Evolutionary conservation across 2,113 vertebrate species (phyloP), one percentile per base, ranked within the genome.

Genomic region (Platycercus adscitus): DNA sequence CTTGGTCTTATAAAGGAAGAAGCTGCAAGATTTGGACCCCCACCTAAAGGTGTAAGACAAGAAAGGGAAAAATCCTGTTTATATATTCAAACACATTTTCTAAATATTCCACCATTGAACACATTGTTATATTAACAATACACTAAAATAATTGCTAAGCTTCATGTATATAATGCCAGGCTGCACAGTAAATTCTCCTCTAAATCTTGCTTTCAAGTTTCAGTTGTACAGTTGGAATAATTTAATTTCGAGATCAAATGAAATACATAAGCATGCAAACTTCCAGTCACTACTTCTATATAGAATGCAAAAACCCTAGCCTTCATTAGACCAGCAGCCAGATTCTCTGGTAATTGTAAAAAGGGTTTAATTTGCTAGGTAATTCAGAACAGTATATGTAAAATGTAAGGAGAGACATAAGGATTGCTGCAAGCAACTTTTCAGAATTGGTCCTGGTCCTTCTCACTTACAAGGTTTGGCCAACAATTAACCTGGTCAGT

Each of bases 31-130:
- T 93, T 92, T 96, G 88, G 86, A 87, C 56, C 73, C 89, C 84
- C 86, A 93, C 96, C 96, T 96, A 86, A 92, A 95, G 58, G 46
- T 61, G 28, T n/a, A 92, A 96, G 89, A 96, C 83, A 96, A 97
- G 83, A 96, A 95, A 94, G 43, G 86, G 79, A 91, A 73, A 95
- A 96, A 60, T 88, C 76, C 84, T 84, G 79, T 96, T 97, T 93
- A 96, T n/a, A 73, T 31, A 92, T 84, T 76, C 26, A 17, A 87
- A 94, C 46, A 26, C 61, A 80, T 81, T 91, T 84, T 68, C 50
- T 84, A 66, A 87, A 56, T 81, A 87, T 49, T 88, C 21, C 37
- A 79, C 47, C 73, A 82, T 4, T 9, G 20, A 92, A 68, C 35
- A 60, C 7, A 71, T 10, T 21, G 44, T 21, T 81, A 8, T 35